A percentile compares a stretch with the other conserved stretches of the same genome.
Evolutionary conservation across 2,113 vertebrate genomes (phyloP).

Genomic region (Sceloporus tristichus): DNA sequence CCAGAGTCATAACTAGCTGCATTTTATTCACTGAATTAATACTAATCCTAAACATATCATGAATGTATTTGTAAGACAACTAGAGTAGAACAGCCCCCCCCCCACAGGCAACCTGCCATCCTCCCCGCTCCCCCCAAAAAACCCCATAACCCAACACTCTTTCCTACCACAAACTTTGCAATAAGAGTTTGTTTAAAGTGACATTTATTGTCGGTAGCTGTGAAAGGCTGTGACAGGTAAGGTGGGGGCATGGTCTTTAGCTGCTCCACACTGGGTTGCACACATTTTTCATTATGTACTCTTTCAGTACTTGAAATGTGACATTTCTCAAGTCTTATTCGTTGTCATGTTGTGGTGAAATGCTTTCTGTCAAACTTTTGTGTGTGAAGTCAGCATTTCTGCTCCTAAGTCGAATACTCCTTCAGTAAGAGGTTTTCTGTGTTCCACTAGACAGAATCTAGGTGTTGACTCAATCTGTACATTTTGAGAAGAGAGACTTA

Average conservation of each 20-base stretch:
- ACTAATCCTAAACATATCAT: neutral
- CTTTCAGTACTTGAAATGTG: neutral
- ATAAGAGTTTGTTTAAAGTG: neutral
- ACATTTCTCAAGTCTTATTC: conserved; percentile 20
- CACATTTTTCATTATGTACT: conserved; percentile 15
- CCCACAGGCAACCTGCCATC: neutral
- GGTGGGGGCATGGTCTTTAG: neutral
- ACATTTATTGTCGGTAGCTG: too few relatives aligned
- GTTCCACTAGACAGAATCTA: neutral
- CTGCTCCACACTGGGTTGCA: neutral
- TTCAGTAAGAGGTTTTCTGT: conserved; percentile 10
- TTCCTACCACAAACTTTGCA: neutral
- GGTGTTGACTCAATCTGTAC: neutral
- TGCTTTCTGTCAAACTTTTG: neutral
- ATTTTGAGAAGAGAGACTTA: neutral
- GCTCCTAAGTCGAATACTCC: neutral
- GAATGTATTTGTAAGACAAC: neutral
- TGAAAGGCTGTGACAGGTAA: neutral
- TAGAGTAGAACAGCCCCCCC: neutral
- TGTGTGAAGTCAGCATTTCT: conserved; percentile 1
- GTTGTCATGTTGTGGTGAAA: neutral
- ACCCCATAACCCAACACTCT: too few relatives aligned
- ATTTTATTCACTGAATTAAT: neutral
- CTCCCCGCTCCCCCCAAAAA: neutral
- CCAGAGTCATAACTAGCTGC: neutral